phyloP scores from a whole-genome alignment of 92 coral and sea anemone genomes.

The Parazoanthus atlanticus region DNA sequence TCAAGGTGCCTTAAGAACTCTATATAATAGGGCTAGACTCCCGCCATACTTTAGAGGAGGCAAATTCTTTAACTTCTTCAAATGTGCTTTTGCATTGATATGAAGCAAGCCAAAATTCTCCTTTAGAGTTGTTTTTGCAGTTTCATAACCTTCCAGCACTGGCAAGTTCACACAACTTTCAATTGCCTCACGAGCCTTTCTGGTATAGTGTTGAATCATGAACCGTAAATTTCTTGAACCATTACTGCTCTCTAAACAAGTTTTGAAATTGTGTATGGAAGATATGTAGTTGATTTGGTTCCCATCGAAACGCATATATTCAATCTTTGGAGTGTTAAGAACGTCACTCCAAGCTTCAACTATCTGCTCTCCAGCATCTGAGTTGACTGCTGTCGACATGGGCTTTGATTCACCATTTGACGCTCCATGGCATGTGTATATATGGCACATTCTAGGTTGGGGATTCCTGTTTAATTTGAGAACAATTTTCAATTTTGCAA shows the following conservation, averaged over 20 bases:
- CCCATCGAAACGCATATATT: too few relatives aligned
- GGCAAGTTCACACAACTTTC: constrained; percentile 53
- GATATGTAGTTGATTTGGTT: constrained; percentile 18
- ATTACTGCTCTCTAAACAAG: constrained; percentile 29
- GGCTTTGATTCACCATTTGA: not conserved
- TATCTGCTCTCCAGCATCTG: not conserved
- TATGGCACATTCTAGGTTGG: not conserved
- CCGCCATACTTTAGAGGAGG: constrained; percentile 30
- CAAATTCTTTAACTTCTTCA: constrained; percentile 16
- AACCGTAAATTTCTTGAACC: constrained; percentile 42
- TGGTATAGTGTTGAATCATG: constrained; percentile 5
- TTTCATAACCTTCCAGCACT: constrained; percentile 28
- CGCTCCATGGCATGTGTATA: not conserved
- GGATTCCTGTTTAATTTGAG: not conserved
- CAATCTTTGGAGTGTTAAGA: constrained; percentile 21
- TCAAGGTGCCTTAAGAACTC: constrained; percentile 22
- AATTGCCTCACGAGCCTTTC: constrained; percentile 44
- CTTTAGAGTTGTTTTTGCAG: constrained; percentile 40
- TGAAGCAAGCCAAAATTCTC: constrained; percentile 64
- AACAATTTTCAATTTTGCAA: not conserved
- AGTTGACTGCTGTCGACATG: not conserved
- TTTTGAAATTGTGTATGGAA: constrained; percentile 34
- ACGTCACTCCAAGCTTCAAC: constrained; percentile 23
- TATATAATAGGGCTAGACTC: constrained; percentile 1
- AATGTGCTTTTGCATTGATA: constrained; percentile 59